Base-by-base conservation (phyloP, 2,888 invertebrate genomes). In the Athalia cordata region DNA sequence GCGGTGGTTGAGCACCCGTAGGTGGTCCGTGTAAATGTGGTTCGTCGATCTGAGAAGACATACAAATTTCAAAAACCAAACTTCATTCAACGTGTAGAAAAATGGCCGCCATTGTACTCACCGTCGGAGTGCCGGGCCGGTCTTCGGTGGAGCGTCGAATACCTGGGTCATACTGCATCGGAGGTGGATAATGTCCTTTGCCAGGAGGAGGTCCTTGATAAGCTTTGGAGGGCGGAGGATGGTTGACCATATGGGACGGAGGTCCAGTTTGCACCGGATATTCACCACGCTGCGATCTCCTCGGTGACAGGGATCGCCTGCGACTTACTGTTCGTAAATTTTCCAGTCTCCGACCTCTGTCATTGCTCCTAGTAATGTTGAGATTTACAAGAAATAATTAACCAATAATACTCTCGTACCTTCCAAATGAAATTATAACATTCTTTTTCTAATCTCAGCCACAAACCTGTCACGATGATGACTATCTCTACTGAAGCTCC, bases 71-170 rank as follows among this genome's bases (percentile, higher is more conserved):
- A 11, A 13, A 29, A 43, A 52, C 29, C 2, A 1, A 2, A 29
- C 29, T n/a, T n/a, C n/a, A n/a, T n/a, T n/a, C 29, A 29, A 29
- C 2, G 9, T 29, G 13, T 61, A 61, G 7, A 13, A 6, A 66
- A 8, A 9, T 8, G 13, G 43, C 5, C 43, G 11, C 7, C 8
- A 3, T n/a, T 64, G 64, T 43, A 82, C 87, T 84, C 70, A 95
- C 93, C 0, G 95, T 95, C 1, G 95, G 95, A 7, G 95, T 95
- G 68, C 94, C 94, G 0, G 95, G 93, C 68, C 95, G 92, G 85
- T 94, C 95, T 87, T 94, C 94, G 13, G 87, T 87, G 15, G 89
- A 86, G 79, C 90, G 83, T 8, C 88, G 84, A 74, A 89, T 85
- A n/a, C 86, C 85, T 7, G 86, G 83, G 79, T 90, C 90, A 80